A percentile compares a stretch with the other conserved stretches of the same genome.
These are phyloP conservation scores for Drosophila sproati DNA, from an alignment of 1,140 invertebrate genomes.

Conservation along the genomic window DNA sequence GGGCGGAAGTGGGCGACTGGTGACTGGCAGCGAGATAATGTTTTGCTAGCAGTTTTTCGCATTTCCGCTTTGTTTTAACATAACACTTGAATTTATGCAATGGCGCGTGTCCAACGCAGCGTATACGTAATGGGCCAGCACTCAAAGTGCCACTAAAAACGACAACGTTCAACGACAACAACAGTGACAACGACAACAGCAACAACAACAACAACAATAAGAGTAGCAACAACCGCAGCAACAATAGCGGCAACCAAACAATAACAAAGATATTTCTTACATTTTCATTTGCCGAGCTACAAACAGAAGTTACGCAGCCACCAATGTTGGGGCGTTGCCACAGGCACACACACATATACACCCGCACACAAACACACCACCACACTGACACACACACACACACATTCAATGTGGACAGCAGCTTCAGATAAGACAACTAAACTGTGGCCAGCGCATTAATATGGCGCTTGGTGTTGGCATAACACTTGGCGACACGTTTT, in stretches of 20 bases:
- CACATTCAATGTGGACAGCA: constrained; percentile 26
- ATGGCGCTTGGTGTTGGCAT: constrained; percentile 59
- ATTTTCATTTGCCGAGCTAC: constrained; percentile 51
- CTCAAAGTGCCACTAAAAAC: constrained; percentile 77
- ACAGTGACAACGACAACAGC: constrained; percentile 5
- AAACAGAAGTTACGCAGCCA: constrained; percentile 34
- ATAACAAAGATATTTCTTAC: constrained; percentile 77
- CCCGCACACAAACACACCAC: constrained; percentile 33
- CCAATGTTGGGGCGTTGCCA: constrained; percentile 49
- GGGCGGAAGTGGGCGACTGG: not conserved
- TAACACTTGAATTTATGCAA: constrained; percentile 82
- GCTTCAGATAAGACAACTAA: constrained; percentile 71
- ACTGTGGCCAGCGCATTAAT: constrained; percentile 74
- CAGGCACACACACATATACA: constrained; percentile 45
- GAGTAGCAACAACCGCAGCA: constrained; percentile 30
- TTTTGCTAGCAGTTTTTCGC: constrained; percentile 73
- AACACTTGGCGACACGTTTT: constrained; percentile 77
- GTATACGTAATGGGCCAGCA: constrained; percentile 75
- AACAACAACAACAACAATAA: constrained; percentile 11
- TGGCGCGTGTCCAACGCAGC: constrained; percentile 79
- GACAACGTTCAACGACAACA: constrained; percentile 56
- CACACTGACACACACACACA: constrained; percentile 10
- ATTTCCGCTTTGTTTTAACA: constrained; percentile 82
- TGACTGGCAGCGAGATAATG: constrained; percentile 60
- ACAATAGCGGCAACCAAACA: constrained; percentile 63